Evolutionary conservation across 2,113 vertebrate species (phyloP).

Genomic region (Nothobranchius kuhntae): DNA sequence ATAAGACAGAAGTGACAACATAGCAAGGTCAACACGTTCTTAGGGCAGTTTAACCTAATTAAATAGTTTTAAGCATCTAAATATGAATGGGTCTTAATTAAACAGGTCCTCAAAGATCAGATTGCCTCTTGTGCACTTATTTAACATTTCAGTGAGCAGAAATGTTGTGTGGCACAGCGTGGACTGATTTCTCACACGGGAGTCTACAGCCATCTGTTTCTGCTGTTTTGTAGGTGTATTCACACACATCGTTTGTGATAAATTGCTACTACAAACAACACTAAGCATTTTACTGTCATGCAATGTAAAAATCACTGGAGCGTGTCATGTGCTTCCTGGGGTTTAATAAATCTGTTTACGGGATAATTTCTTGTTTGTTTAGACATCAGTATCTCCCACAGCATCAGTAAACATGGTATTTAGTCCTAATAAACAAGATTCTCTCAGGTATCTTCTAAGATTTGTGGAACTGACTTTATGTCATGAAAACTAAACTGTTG

Average conservation of each 20-base stretch:
- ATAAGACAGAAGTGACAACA: constrained; percentile 22
- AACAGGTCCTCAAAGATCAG: constrained; percentile 36
- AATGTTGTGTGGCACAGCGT: constrained; percentile 24
- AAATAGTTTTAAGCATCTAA: constrained; percentile 30
- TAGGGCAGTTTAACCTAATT: constrained; percentile 36
- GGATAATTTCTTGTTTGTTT: constrained; percentile 10
- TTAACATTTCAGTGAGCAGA: constrained; percentile 50
- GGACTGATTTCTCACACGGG: constrained; percentile 51
- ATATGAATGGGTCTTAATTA: constrained; percentile 48
- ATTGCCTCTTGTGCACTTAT: constrained; percentile 43
- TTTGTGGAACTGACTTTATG: too few relatives aligned
- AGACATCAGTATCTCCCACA: not conserved
- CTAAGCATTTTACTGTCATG: constrained; percentile 3
- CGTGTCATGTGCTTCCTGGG: constrained; percentile 20
- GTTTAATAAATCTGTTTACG: constrained; percentile 9
- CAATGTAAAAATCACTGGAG: constrained; percentile 25
- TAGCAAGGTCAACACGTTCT: constrained; percentile 38
- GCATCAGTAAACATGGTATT: not conserved
- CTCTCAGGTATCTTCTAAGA: not conserved
- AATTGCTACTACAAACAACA: constrained; percentile 8
- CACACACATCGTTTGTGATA: constrained; percentile 40
- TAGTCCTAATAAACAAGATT: not conserved
- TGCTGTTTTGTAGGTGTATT: constrained; percentile 17
- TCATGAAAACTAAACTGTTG: too few relatives aligned
- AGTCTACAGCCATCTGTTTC: constrained; percentile 58